Base-by-base conservation (phyloP, 2,113 vertebrate species). In the Nyctereutes procyonoides region DNA sequence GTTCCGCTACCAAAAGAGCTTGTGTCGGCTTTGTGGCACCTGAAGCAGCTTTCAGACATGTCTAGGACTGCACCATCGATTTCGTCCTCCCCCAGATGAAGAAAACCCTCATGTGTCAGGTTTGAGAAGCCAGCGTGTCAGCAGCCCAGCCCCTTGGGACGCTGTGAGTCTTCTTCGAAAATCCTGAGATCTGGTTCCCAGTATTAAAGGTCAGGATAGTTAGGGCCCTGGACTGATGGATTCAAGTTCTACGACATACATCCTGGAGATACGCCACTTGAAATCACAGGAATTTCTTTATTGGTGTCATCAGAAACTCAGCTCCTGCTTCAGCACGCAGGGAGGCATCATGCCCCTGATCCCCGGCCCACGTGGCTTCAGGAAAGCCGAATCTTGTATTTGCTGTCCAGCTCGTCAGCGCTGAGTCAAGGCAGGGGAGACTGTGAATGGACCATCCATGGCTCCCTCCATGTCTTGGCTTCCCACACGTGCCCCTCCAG, bases 381-480 rank as follows among this genome's bases (percentile, higher is more conserved):
- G 51, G 28, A 26, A n/a, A 84, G 56, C 16, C 17, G 17, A 28
- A 8, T 74, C 73, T 48, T 3, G 24, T 28, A 26, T 26, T 15
- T 5, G 26, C 73, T 7, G 3, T 28, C 73, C 73, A 26, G 73
- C 73, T 43, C 73, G 14, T 20, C 30, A 10, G 17, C 0, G 0
- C 32, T 26, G 28, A 60, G 14, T 28, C 67, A 13, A 53, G 63
- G 38, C 79, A 10, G 28, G 9, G 8, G 74, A n/a, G 19, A 22
- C 53, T 6, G 24, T 19, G 38, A 12, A 8, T 1, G 65, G 48
- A 16, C 28, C 38, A 0, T 32, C 43, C 30, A 10, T 0, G 10
- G 53, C 38, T 58, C 65, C 20, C 22, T 58, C 19, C 4, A 35
- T 16, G 35, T 51, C 65, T 65, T 28, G 28, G 53, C 65, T n/a